phyloP scores from a whole-genome alignment of 1,140 invertebrate species.

The Drosophila sproati region DNA sequence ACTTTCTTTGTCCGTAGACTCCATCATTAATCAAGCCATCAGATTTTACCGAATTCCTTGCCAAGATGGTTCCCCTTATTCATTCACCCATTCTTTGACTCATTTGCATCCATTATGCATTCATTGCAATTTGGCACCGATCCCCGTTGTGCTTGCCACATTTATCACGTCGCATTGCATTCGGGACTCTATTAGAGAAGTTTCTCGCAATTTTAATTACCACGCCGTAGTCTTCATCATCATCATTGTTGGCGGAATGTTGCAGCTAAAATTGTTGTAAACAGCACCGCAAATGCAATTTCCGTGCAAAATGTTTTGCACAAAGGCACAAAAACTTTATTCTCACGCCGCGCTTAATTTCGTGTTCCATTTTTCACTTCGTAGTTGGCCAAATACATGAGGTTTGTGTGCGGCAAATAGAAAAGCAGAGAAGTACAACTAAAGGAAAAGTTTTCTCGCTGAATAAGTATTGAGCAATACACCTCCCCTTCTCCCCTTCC shows the following conservation, averaged over 20 bases:
- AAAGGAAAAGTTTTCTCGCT: conserved; percentile 30
- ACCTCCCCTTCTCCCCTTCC: not conserved
- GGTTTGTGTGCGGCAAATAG: conserved; percentile 19
- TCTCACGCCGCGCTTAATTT: conserved; percentile 2
- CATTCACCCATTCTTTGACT: not conserved
- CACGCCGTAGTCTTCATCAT: conserved; percentile 31
- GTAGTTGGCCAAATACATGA: conserved; percentile 18
- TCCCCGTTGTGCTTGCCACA: conserved; percentile 29
- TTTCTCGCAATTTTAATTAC: conserved; percentile 48
- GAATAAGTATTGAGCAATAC: conserved; percentile 18
- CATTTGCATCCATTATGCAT: conserved; percentile 20
- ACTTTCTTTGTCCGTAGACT: not conserved
- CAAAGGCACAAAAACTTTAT: conserved; percentile 41
- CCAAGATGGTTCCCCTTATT: not conserved
- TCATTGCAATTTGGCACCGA: conserved; percentile 41
- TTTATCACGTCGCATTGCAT: conserved; percentile 45
- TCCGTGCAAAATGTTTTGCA: conserved; percentile 43
- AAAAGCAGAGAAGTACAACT: conserved; percentile 14
- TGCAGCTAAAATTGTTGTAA: conserved; percentile 25
- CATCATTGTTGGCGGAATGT: conserved; percentile 33
- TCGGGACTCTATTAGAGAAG: conserved; percentile 26
- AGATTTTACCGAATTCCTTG: not conserved
- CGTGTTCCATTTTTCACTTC: not conserved
- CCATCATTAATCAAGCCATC: conserved; percentile 4
- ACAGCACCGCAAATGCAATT: conserved; percentile 42